Base-by-base conservation (phyloP, 1,140 invertebrate species). In the Drosophila mayri region DNA sequence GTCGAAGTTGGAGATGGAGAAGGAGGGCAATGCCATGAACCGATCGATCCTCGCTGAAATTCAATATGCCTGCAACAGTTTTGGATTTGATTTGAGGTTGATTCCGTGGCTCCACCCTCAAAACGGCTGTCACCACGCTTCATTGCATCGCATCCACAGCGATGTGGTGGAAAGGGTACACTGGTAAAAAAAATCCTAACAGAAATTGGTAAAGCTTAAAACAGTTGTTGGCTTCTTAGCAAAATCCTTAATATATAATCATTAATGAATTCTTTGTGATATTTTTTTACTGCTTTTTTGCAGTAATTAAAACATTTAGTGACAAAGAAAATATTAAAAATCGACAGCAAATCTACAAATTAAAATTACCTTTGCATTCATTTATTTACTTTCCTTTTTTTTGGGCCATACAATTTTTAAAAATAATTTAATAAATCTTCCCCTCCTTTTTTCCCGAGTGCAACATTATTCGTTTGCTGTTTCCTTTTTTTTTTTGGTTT, bases 61-160 rank as follows among this genome's bases (percentile, higher is more conserved):
- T 86, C 83, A 86, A 86, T 86, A 73, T 85, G 73, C 59, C 72
- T 46, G 47, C 60, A 59, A 64, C 62, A 71, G 63, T 55, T 68
- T 63, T 71, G 43, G 54, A 50, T 78, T 61, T 59, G 79, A 76
- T 84, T 72, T 72, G 68, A 72, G 54, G 68, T 59, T 72, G 68
- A 72, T 37, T 59, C 41, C 61, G 47, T 78, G 81, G 84, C 76
- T 86, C 84, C 83, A 86, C 83, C 83, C 83, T 87, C 70, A 82
- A 86, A 87, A 83, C 79, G 83, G 60, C 84, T 88, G 79, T 83
- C 80, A 80, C 84, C 72, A 87, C 79, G 83, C 79, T 87, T 65
- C 64, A 86, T 49, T 68, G 74, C 43, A 57, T 75, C 66, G 35
- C 62, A 85, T 65, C 58, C 59, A 50, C 68, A 62, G 49, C 50